Evolutionary conservation across 1,140 invertebrate genomes (phyloP), one percentile per base, ranked within the genome.

Genomic region (Choristoneura fumiferana): DNA sequence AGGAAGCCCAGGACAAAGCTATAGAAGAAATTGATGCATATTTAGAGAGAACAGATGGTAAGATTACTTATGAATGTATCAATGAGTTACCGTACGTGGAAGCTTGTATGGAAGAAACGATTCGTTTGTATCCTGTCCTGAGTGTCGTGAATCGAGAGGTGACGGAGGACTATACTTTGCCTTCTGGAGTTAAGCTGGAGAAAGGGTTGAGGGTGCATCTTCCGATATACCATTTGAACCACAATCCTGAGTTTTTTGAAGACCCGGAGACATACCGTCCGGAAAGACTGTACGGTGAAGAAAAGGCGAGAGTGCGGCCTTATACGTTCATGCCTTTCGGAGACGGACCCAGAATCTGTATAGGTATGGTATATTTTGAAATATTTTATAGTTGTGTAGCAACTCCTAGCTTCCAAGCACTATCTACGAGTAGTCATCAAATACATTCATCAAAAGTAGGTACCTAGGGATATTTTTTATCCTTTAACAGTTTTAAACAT

Each of bases 291-390:
- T 61, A 71, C 4, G 53, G 55, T 0, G 68, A 84, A 34, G 81
- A 73, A 60, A 85, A 65, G 35, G 73, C 63, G 37, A 64, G 71
- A 9, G 65, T 89, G 61, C 80, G 84, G 60, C 69, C 78, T 0
- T 89, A 84, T 13, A 65, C 79, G 4, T 91, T 89, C 61, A 43
- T 92, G 40, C 85, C 90, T 1, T 93, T 93, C 71, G 91, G 91
- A 6, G 92, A 92, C 57, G 92, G 92, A 5, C 82, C 84, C 1
- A 71, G 92, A 40, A 89, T 91, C 60, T 92, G 91, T 65, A 91
- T 92, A 57, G 92, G 90, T 91, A 69, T 77, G 45, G 67, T 9
- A 33, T 29, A 29, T 29, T 29, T 29, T 6, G 22, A 3, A n/a
- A n/a, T n/a, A n/a, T n/a, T n/a, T n/a, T n/a, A n/a, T n/a, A n/a